phyloP scores from a whole-genome alignment of 2,888 invertebrate genomes.

The Entomobrya proxima region DNA sequence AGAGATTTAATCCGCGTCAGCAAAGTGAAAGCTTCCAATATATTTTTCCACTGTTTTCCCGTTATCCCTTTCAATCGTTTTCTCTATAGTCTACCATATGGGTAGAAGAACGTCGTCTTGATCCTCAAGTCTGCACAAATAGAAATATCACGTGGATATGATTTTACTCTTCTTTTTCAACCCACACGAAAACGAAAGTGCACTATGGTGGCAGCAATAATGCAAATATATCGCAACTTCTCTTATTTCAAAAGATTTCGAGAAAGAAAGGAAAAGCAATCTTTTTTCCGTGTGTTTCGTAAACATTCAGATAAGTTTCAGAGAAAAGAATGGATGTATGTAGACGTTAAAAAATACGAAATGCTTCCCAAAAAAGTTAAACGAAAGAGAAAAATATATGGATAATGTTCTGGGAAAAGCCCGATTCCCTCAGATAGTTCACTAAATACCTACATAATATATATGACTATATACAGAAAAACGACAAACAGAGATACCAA shows the following conservation, averaged over 20 bases:
- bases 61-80: neutral
- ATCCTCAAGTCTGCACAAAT: neutral
- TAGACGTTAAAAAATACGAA: neutral
- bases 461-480: neutral
- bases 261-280: constrained; percentile 4
- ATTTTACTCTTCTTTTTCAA: neutral
- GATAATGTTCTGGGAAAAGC: neutral
- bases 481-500: neutral
- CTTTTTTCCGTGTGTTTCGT: neutral
- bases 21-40: constrained; percentile 51
- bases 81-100: neutral
- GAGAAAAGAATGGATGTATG: neutral
- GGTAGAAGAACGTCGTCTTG: neutral
- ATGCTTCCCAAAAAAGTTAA: neutral
- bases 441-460: no score
- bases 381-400: neutral
- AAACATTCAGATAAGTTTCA: constrained; percentile 20
- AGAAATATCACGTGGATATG: constrained; percentile 5
- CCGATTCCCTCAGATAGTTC: neutral
- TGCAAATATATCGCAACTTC: neutral
- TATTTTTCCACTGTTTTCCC: constrained; percentile 4
- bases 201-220: neutral
- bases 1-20: constrained; percentile 55
- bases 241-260: neutral
- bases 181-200: neutral